Percentiles rank a stretch among this genome's conserved stretches.
Evolutionary conservation across 1,140 invertebrate species (phyloP).

Genomic region (Drosophila fuyamai): DNA sequence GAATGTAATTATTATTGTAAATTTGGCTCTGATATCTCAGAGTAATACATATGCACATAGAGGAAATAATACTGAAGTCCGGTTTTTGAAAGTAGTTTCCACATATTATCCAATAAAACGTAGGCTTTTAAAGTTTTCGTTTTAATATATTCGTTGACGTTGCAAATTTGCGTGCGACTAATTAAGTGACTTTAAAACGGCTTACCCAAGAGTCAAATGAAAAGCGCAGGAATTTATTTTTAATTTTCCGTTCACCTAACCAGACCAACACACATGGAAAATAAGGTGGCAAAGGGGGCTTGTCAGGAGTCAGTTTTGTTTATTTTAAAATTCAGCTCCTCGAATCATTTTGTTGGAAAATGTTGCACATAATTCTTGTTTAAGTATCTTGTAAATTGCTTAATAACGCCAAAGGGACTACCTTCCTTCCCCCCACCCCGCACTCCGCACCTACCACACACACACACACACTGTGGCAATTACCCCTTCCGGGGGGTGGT

Average conservation of each 20-base stretch:
- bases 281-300: not conserved
- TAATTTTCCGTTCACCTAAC: constrained; percentile 47
- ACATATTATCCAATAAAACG: too few relatives aligned
- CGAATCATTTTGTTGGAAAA: constrained; percentile 83
- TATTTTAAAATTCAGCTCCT: constrained; percentile 81
- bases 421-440: constrained; percentile 9
- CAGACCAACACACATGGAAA: constrained; percentile 9
- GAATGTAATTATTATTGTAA: too few relatives aligned
- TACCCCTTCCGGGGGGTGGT: constrained; percentile 43
- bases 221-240: constrained; percentile 57
- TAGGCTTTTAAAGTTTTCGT: too few relatives aligned
- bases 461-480: constrained; percentile 40
- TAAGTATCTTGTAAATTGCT: constrained; percentile 84
- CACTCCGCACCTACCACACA: not conserved
- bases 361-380: constrained; percentile 84
- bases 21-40: too few relatives aligned
- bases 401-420: constrained; percentile 82
- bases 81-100: too few relatives aligned
- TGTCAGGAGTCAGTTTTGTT: constrained; percentile 79
- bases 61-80: not conserved
- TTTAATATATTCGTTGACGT: not conserved
- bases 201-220: not conserved
- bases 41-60: too few relatives aligned
- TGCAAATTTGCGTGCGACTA: not conserved
- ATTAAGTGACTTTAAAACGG: constrained; percentile 9